phyloP scores from a whole-genome alignment of 2,888 invertebrate genomes.

The Eristalis tenax region DNA sequence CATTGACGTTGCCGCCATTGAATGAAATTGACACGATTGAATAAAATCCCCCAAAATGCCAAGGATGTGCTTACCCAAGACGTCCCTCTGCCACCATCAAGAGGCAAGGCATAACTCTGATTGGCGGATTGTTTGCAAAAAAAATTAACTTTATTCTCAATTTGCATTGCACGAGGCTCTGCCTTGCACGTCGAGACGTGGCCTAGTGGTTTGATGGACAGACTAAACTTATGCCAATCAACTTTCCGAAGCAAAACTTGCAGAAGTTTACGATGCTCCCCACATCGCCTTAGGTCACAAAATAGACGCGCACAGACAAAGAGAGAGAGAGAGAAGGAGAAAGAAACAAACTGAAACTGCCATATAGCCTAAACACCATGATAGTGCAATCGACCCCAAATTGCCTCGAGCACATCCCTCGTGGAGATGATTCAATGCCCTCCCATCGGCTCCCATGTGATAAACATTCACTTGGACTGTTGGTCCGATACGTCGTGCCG shows the following conservation, averaged over 20 bases:
- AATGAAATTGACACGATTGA: too few relatives aligned
- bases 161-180: background rate
- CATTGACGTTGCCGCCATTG: too few relatives aligned
- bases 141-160: background rate
- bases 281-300: background rate
- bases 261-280: background rate
- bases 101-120: background rate
- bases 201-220: background rate
- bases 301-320: background rate
- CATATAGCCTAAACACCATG: background rate
- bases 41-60: background rate
- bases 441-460: background rate
- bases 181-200: background rate
- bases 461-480: background rate
- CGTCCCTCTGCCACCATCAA: background rate
- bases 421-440: background rate
- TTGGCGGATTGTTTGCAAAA: background rate
- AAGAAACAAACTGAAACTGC: background rate
- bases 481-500: background rate
- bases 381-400: background rate
- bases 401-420: too few relatives aligned
- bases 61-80: background rate
- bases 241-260: background rate
- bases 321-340: too few relatives aligned
- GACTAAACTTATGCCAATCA: conserved; percentile 1